Evolutionary conservation across 2,888 invertebrate species (phyloP).

Genomic region (Ceriagrion tenellum): DNA sequence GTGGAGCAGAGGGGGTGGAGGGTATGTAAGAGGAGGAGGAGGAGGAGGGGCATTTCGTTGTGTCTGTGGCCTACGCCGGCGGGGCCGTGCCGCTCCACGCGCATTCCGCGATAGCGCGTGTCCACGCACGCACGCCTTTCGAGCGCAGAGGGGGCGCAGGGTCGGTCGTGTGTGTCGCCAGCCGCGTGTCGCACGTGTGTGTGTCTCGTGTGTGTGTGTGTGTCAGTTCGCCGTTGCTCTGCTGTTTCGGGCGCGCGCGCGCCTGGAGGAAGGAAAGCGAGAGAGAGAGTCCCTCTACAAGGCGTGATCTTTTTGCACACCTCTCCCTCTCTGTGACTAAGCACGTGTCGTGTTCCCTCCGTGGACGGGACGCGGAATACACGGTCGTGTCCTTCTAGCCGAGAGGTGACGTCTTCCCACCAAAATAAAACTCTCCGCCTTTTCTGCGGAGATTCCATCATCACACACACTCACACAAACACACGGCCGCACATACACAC

Average conservation of each 20-base stretch:
- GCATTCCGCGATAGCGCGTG: conserved; percentile 33
- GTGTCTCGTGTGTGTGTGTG: too few species aligned
- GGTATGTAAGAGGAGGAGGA: too few species aligned
- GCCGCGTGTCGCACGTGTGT: not conserved
- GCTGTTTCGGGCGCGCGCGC: not conserved
- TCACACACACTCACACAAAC: not conserved
- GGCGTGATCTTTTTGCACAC: not conserved
- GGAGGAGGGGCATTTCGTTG: too few species aligned
- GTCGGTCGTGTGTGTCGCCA: not conserved
- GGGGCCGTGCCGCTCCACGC: conserved; percentile 19
- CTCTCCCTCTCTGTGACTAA: not conserved
- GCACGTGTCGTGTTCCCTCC: not conserved
- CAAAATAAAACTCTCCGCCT: not conserved
- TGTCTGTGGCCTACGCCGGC: not conserved
- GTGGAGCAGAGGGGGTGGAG: too few species aligned
- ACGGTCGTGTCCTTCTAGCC: too few species aligned
- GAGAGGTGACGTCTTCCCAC: too few species aligned
- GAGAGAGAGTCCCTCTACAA: not conserved
- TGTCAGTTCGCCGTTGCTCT: not conserved
- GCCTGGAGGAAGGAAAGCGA: not conserved
- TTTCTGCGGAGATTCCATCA: not conserved
- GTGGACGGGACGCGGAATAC: not conserved
- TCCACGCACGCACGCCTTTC: conserved; percentile 17
- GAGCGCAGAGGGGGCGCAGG: not conserved
- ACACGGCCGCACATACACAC: not conserved